Evolutionary conservation across 1,140 invertebrate genomes (phyloP), one percentile per base, ranked within the genome.

Genomic region (Steinernema feltiae): DNA sequence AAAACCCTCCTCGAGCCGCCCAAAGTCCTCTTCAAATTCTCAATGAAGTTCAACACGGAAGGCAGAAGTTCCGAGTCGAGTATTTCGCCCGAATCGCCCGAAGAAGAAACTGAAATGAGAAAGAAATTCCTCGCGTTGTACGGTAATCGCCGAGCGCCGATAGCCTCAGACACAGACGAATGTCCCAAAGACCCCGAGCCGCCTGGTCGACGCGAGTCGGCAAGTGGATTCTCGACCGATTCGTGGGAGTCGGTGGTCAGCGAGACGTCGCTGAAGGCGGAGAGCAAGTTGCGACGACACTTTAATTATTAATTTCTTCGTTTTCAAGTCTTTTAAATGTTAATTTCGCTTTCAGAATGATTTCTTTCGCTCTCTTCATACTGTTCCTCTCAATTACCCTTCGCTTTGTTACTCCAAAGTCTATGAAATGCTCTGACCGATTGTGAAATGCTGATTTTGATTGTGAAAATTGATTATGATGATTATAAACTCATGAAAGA

Each of bases 71-170:
- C 53, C 12, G 24, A 21, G 7, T 63, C 53, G 15, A 63, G 53
- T 27, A 27, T 63, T 27, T 63, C 53, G 15, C 53, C 53, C 15
- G 53, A 63, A 63, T 15, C 15, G 15, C 53, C 53, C 53, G 53
- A n/a, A 27, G 53, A 63, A 27, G 53, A 63, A 27, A 63, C 15
- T 27, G 53, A 63, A 27, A 63, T 63, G 53, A 15, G 53, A 27
- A 63, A 63, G 53, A 63, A 63, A 27, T 63, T 63, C 53, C 7
- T 63, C 12, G 53, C 53, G 53, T 27, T 63, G 12, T 63, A 63
- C 53, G 53, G 53, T 27, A 63, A 63, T 21, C 53, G 53, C 15
- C 15, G 53, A 3, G 53, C 53, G 53, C 53, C 53, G 3, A 63
- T 63, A 3, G 53, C 53, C 24, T 63, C 53, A 3, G 53, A 63